Conservation (phyloP, 2,797 vertebrate genomes). For the Selene dorsalis region DNA sequence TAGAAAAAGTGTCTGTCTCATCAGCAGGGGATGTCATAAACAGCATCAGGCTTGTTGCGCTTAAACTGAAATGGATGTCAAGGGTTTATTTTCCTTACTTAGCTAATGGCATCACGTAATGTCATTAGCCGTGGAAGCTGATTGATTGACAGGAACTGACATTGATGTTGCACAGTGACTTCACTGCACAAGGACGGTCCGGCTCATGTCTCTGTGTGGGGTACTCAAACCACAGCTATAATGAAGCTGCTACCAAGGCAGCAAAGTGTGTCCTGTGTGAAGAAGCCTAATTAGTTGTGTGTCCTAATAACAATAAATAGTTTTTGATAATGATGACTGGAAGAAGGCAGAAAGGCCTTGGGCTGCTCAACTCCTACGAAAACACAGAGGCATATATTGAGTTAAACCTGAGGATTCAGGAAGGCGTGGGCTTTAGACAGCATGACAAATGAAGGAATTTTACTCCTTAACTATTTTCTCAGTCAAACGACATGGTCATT, state of each 20-base stretch:
- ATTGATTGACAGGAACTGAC: conserved; percentile 40
- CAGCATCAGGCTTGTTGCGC: background rate
- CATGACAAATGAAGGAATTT: conserved; percentile 56
- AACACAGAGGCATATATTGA: conserved; percentile 11
- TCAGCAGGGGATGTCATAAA: conserved; percentile 13
- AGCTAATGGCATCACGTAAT: conserved; percentile 37
- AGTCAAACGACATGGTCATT: conserved; percentile 36
- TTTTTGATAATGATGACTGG: background rate
- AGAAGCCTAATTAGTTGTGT: background rate
- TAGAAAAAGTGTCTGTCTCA: conserved; percentile 13
- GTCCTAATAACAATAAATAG: background rate
- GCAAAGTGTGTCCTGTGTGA: background rate
- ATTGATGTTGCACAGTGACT: conserved; percentile 15
- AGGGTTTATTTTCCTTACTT: background rate
- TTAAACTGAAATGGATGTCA: conserved; percentile 9
- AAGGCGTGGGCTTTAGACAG: conserved; percentile 39
- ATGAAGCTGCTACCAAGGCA: background rate
- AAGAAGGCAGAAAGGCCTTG: background rate
- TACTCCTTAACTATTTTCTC: conserved; percentile 44
- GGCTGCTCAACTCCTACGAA: conserved; percentile 11
- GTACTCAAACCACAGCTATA: conserved; percentile 27
- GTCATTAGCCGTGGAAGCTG: conserved; percentile 35
- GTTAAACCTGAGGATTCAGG: conserved; percentile 34
- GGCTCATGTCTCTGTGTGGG: conserved; percentile 7
- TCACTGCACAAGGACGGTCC: conserved; percentile 4